phyloP scores from a whole-genome alignment of 2,797 vertebrate genomes.

The Pangasius larnaudii region DNA sequence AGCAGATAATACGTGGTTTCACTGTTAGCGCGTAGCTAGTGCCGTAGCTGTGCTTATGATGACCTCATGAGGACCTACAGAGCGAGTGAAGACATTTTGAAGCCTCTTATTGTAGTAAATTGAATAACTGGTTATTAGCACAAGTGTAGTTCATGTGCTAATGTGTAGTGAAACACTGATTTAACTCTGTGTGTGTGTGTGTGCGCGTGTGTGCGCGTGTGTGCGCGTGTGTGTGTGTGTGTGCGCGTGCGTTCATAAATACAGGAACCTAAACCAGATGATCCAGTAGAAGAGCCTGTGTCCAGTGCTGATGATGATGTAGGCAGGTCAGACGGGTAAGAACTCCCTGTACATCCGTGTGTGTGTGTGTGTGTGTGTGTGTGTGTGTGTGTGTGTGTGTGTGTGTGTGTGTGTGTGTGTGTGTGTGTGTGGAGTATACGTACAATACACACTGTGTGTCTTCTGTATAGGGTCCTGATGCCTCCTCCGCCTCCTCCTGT shows the following conservation, averaged over 20 bases:
- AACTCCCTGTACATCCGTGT: background rate
- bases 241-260: background rate
- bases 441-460: background rate
- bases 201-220: no score
- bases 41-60: background rate
- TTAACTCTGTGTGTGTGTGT: background rate
- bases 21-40: background rate
- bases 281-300: background rate
- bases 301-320: background rate
- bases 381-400: background rate
- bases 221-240: background rate
- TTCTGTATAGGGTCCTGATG: conserved; percentile 72
- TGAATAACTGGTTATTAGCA: background rate
- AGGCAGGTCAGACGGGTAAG: conserved; percentile 12
- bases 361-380: background rate
- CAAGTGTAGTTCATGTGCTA: background rate
- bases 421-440: background rate
- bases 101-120: background rate
- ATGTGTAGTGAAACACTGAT: background rate
- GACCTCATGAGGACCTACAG: background rate
- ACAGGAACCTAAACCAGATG: background rate
- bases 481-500: conserved; percentile 68
- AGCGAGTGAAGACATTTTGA: background rate
- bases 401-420: background rate
- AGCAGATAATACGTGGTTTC: background rate